Evolutionary conservation across 1,140 invertebrate species (phyloP), one percentile per base, ranked within the genome.

Genomic region (Formica selysi): DNA sequence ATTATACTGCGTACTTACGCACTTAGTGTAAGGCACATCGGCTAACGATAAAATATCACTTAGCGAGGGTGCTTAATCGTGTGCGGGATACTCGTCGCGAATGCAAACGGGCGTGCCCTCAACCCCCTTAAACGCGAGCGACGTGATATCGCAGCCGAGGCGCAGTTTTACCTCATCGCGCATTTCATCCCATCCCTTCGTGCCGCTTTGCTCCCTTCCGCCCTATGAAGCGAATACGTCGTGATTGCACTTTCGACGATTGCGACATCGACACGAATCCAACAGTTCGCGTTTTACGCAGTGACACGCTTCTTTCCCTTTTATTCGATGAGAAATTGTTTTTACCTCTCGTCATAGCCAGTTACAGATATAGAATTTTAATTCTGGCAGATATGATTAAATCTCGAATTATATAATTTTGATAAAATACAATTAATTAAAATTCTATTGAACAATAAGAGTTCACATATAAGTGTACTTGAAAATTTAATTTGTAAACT

Each of bases 21-120:
- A 85, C 87, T 91, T 67, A 76, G 64, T 65, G 86, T 86, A 84
- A 91, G 88, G 83, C 89, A 79, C 86, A 91, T 85, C 76, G 84
- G 26, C 68, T 85, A 89, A 87, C 87, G 83, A 87, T 87, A 73
- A 76, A 29, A 80, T 13, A 51, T 73, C 88, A 89, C 87, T 89
- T 86, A 76, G 70, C 44, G 76, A 86, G 73, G 59, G 41, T 85
- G 85, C 61, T 90, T 74, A 87, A 84, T 71, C 85, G 61, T 86
- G 61, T 86, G 65, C 26, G 74, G 65, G 80, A 88, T 81, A 86
- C 83, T 87, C 83, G 89, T 89, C 79, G 61, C 78, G 62, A 61
- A 87, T 71, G 61, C 88, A 81, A 89, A 90, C 74, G 41, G 84
- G 71, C 73, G 57, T 57, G 73, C 78, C 78, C 78, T 87, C 76